Evolutionary conservation across 1,140 invertebrate genomes (phyloP).

Genomic region (Pseudomyrmex cubaensis): DNA sequence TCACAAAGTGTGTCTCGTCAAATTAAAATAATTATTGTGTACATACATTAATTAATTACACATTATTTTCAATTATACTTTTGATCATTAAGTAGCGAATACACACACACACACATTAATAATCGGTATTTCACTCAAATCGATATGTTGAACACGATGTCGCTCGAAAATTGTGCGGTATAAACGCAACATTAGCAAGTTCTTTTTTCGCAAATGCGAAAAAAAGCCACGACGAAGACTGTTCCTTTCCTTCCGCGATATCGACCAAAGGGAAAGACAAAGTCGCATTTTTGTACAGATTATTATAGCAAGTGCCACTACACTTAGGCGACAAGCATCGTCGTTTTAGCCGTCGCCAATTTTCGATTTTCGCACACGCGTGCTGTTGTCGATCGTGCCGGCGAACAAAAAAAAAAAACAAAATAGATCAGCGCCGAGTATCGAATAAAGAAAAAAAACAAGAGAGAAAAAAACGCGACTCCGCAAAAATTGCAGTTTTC

Average conservation of each 20-base stretch:
- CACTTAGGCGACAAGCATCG: not conserved
- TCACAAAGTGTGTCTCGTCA: not conserved
- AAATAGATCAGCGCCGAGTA: conserved; percentile 53
- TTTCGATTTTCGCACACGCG: not conserved
- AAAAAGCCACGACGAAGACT: conserved; percentile 45
- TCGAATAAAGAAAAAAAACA: conserved; percentile 22
- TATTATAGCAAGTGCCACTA: conserved; percentile 1
- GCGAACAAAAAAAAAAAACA: conserved; percentile 10
- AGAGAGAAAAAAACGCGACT: conserved; percentile 36
- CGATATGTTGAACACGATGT: conserved; percentile 15
- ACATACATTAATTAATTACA: conserved; percentile 3
- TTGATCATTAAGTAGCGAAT: not conserved
- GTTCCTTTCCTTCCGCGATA: conserved; percentile 54
- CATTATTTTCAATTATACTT: not conserved
- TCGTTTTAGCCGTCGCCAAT: conserved; percentile 25
- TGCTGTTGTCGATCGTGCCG: conserved; percentile 46
- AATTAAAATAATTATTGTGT: not conserved
- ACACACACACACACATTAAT: not conserved
- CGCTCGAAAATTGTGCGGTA: conserved; percentile 4
- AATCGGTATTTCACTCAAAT: not conserved
- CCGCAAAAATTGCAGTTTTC: conserved; percentile 54
- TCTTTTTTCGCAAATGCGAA: conserved; percentile 38
- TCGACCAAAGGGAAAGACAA: conserved; percentile 51
- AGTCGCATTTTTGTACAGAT: conserved; percentile 52
- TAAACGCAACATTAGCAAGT: conserved; percentile 13